Base-by-base conservation (phyloP, 2,797 vertebrate genomes). In the Sebastes matsubarae region DNA sequence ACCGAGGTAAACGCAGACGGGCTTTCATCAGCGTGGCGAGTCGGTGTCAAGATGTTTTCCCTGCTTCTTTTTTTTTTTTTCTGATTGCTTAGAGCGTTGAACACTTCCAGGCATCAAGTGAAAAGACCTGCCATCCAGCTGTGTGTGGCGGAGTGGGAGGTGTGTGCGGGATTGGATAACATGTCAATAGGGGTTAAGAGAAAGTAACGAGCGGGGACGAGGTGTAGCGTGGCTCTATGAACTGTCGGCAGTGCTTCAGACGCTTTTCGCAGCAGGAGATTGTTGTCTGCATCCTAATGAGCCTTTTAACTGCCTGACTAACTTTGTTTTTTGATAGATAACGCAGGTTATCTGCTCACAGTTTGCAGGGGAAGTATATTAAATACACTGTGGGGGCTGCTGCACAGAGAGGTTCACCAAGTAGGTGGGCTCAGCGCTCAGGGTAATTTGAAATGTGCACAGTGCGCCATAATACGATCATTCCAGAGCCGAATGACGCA, bases 401-500 rank as follows among this genome's bases (percentile, higher is more conserved):
- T 71, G 66, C 54, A 8, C 22, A 13, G 52, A 73, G 65, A 69
- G 27, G 38, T 70, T 87, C 36, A 64, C 80, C 20, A 75, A 84
- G 87, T 89, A 83, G 84, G 81, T 88, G 86, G 85, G 66, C 81
- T 73, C 36, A 58, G 73, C 69, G 76, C 65, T 80, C 66, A 50
- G 72, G 70, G 78, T 79, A 60, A 83, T 88, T 89, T 80, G 68
- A 89, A 90, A 89, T 89, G 84, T 87, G 86, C 87, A 87, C 72
- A 74, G 82, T 34, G 32, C 58, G 75, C 83, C 76, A 82, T 77
- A 87, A 86, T 84, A 85, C 18, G 46, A 73, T 90, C 77, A 81
- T 91, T 88, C 78, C 88, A 82, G 75, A 80, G 88, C 58, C n/a
- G 61, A 82, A 84, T 91, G 89, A 90, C 81, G 81, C 86, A 91